Evolutionary conservation across 2,113 vertebrate species (phyloP), one percentile per base, ranked within the genome.

Genomic region (Sinosuthora webbiana): DNA sequence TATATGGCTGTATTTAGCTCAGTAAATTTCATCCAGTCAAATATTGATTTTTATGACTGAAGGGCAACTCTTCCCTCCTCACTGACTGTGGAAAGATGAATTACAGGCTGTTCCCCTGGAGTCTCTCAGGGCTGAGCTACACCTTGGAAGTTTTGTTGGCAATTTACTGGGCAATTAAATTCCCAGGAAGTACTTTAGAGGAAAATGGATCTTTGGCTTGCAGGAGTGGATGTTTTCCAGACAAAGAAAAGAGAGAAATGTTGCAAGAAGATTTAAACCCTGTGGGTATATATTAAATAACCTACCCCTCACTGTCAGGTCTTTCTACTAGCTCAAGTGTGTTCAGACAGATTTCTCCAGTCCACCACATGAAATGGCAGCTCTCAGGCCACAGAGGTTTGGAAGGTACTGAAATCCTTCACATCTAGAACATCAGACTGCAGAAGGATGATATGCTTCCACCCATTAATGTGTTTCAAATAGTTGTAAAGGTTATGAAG

Each of bases 141-240:
- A 23, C 13, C 75, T 65, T 88, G 67, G 49, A 95, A 91, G 39
- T 69, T 91, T 83, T 92, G 24, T 77, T 95, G 84, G 55, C 84
- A 80, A 19, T 94, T 96, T 92, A 86, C 75, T 14, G 27, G 47
- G 60, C 75, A 96, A 73, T 95, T 93, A 88, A 73, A 78, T 92
- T 93, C 50, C 60, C 71, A 86, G 82, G 87, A 93, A 96, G 79
- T 70, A 86, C 79, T 93, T 96, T 71, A 93, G 93, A 92, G 75
- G 60, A 57, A 84, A 73, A 62, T 79, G 49, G 64, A 35, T 87
- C 52, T 64, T 94, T 95, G 23, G 39, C 92, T 96, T 63, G 64
- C 82, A 95, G 75, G 71, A 96, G 37, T 86, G 47, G 60, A 59
- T 65, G 53, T 67, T 93, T 91, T 86, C 50, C 75, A 93, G 87